Base-by-base conservation (phyloP, 2,888 invertebrate species). In the Muscina levida region DNA sequence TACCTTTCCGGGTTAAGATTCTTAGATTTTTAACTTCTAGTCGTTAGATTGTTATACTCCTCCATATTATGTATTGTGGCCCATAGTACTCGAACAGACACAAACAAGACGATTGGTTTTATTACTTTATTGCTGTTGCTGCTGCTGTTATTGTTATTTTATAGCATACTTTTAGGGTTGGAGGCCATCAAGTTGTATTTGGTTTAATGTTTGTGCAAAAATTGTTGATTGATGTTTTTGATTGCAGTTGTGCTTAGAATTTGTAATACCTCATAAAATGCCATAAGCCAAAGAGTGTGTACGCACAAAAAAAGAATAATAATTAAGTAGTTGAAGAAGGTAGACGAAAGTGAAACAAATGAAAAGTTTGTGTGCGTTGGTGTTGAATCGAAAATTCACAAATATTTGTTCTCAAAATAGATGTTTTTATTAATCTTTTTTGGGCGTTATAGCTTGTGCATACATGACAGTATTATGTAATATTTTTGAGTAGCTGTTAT, bases 141-240 rank as follows among this genome's bases (percentile, higher is more conserved):
- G 42, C 42, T 53, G 68, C 37, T 67, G 11, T 39, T 53, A 48
- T 48, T 51, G 42, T 39, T 15, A 48, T 51, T 51, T 62, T 42
- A 62, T 62, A 6, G 62, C 62, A 42, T 62, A 62, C 37, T 62
- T 62, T 42, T 42, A 22, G 62, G 39, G 5, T 10, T 39, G 1
- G 2, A 10, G 39, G 62, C 39, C 42, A 22, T 19, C 10, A 11
- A 8, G 19, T n/a, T n/a, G n/a, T 19, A 22, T 51, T 51, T 68
- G 46, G 65, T 65, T 65, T 37, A 39, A 59, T 39, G 59, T 53
- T 46, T n/a, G 39, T 51, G 53, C 22, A 53, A 39, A 24, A 53
- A 56, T 42, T 31, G 53, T 68, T 42, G 68, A 68, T 68, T 68
- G 53, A 68, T 68, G 68, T 68, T 68, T 56, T 42, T 68, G 53